Evolutionary conservation across 1,140 invertebrate genomes (phyloP), one percentile per base, ranked within the genome.

Genomic region (Chironomus tepperi): DNA sequence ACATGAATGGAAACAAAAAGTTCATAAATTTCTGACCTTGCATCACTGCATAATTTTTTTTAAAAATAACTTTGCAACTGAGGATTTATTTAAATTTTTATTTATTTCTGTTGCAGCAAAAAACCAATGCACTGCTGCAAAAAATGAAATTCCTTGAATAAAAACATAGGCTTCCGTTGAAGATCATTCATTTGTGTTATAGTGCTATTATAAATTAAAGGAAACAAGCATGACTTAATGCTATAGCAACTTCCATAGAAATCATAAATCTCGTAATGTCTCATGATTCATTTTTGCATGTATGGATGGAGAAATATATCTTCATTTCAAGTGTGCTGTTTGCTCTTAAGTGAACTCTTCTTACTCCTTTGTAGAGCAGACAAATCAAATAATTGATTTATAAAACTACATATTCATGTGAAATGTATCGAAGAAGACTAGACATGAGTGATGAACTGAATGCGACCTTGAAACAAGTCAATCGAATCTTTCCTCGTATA

Each of bases 301-400:
- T 34, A 34, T 34, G 24, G 24, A 34, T 34, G 24, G 24, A 34
- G 24, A 34, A 15, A 57, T 57, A 12, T 15, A n/a, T 57, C 47
- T 57, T 57, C 12, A n/a, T 12, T 57, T 57, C 12, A 15, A 47
- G 12, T 57, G 12, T 47, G 43, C 15, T 9, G 43, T 47, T 43
- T 43, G 42, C 6, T 43, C 10, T 43, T 43, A 43, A 7, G 6
- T 43, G 42, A 43, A 8, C 15, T 47, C 12, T 57, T 57, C n/a
- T 34, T 34, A 5, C 15, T 57, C n/a, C 3, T 57, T 57, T 57
- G 47, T 57, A 3, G 47, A 57, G 10, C 12, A 57, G 47, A 57
- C 47, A n/a, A n/a, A n/a, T 57, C 47, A 57, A 57, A 57, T 57
- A 57, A 57, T 57, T 57, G 47, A 57, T 57, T n/a, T 57, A 57